phyloP scores from a whole-genome alignment of 1,140 invertebrate genomes.

The Bombus picipes region DNA sequence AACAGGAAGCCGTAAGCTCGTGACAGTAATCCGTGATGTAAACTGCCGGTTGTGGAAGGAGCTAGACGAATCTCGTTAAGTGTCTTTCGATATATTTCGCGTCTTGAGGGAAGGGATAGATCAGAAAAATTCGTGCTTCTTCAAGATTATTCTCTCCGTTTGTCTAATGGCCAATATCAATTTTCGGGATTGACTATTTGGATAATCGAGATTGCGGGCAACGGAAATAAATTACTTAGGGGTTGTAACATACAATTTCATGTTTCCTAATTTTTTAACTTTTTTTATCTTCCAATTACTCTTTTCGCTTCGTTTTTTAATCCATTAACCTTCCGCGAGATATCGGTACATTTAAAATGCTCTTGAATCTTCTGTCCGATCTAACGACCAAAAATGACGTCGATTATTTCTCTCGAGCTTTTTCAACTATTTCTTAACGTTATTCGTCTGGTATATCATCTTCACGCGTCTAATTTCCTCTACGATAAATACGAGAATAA shows the following conservation, averaged over 20 bases:
- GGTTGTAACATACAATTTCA: neutral
- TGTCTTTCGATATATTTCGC: slow-evolving; percentile 26
- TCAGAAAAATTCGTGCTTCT: neutral
- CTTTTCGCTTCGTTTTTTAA: neutral
- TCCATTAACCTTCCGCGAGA: neutral
- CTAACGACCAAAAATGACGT: too few species aligned
- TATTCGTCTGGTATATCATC: neutral
- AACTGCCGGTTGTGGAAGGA: slow-evolving; percentile 36
- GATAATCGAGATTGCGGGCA: neutral
- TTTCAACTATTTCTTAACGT: too few species aligned
- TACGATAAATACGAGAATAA: neutral
- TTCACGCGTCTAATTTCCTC: too few species aligned
- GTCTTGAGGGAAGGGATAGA: neutral
- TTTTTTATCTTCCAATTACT: neutral
- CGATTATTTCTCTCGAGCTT: too few species aligned
- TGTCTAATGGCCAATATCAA: neutral
- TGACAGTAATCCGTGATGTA: slow-evolving; percentile 56
- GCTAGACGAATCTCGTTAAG: slow-evolving; percentile 43
- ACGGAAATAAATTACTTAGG: neutral
- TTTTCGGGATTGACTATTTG: neutral
- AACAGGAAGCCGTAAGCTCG: slow-evolving; percentile 61
- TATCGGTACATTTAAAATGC: too few species aligned
- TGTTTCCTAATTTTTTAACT: neutral
- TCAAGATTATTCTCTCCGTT: neutral
- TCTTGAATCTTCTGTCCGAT: too few species aligned